Base-by-base conservation (phyloP, 2,113 vertebrate species). In the Passerina amoena region DNA sequence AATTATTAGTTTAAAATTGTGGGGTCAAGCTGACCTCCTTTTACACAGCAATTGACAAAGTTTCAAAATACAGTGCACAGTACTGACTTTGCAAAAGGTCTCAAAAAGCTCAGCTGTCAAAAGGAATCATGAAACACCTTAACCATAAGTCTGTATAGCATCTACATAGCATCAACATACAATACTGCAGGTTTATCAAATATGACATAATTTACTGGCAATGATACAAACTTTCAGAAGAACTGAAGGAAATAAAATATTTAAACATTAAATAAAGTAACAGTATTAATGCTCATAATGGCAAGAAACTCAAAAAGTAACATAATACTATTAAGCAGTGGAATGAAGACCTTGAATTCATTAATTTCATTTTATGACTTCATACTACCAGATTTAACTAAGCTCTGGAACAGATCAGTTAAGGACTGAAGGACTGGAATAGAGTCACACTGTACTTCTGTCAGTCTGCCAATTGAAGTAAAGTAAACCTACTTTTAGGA, bases 71-170 rank as follows among this genome's bases (percentile, higher is more conserved):
- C 17, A 76, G 24, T 59, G 37, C 65, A 84, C 30, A 64, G 21
- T 38, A 94, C 24, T 82, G 78, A 90, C 63, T 95, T 88, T 40
- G 47, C 40, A 89, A 87, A 86, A 94, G 72, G 38, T 83, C 63
- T 83, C 48, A 14, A 40, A 94, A 83, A 83, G 22, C 44, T 68
- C 66, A 61, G 21, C 59, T 92, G 81, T 54, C 88, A 70, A 69
- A 82, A 88, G 57, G 70, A 89, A 84, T 86, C 38, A 90, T 51
- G 61, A 56, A 85, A 70, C 38, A 71, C 40, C 33, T 82, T 84
- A 78, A 51, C 57, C 3, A 0, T 54, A 91, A 84, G 54, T 90
- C 79, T 84, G 47, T 11, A n/a, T 42, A 59, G 40, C 44, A 66
- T 56, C 47, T 78, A 54, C 18, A 37, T 42, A 66, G 37, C 48